Evolutionary conservation across 1,140 invertebrate genomes (phyloP), one percentile per base, ranked within the genome.

Genomic region (Eueides isabella): DNA sequence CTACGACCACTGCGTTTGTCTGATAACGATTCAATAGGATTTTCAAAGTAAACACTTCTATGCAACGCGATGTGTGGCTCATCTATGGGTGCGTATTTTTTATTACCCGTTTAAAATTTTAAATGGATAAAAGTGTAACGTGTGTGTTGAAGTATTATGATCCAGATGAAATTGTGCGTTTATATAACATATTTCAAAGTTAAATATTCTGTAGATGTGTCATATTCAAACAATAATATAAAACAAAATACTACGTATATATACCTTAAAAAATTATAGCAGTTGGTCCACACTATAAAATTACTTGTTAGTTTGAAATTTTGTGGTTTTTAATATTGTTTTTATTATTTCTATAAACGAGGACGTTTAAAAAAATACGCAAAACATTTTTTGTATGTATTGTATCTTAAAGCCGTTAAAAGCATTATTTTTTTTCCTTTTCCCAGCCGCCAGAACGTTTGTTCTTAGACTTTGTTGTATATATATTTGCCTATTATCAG

Each of bases 21-120:
- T 76, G 87, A 89, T 89, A 87, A 86, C 82, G 79, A 68, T 79
- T 75, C 74, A 86, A 84, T 85, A 80, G 78, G 80, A 84, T 80
- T 85, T 79, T 63, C 38, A 71, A 44, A 72, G 69, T 48, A 65
- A 71, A 48, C 68, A 63, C 44, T 38, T 63, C 38, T 69, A 64
- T 72, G 44, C 23, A n/a, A 35, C 29, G 30, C 61, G 38, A 19
- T 67, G 62, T 67, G 72, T 33, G 29, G 26, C 23, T 31, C 64
- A n/a, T 64, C 33, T 61, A 61, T 48, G 66, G 19, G 9, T 55
- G 19, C 44, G 23, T 55, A 26, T 55, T 55, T 55, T 55, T 55
- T 23, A 55, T 48, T 48, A 1, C n/a, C n/a, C 7, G 19, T 48
- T 23, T 23, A 19, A 48, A 48, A 1, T 48, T 23, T 23, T 48